phyloP scores from a whole-genome alignment of 30 jellyfish, hydroid and myxozoan species.

The Cassiopea andromeda region DNA sequence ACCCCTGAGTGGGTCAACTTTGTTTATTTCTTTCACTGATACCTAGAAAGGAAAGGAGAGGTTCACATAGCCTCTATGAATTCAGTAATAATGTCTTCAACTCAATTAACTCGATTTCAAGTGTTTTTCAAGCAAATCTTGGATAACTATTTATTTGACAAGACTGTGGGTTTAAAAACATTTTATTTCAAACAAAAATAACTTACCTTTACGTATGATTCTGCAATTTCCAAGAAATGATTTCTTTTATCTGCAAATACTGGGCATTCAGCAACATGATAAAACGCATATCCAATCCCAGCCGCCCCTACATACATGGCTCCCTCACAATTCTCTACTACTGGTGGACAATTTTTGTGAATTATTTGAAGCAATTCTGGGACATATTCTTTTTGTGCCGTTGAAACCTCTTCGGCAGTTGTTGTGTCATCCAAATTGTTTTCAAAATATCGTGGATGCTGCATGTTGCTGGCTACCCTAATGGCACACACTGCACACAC shows the following conservation, averaged over 20 bases:
- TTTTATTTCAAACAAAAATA: too few species aligned
- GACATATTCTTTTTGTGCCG: constrained; percentile 94
- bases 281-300: constrained; percentile 97
- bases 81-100: too few species aligned
- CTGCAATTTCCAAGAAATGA: constrained; percentile 82
- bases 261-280: constrained; percentile 96
- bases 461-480: constrained; percentile 64
- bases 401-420: constrained; percentile 83
- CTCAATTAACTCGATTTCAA: too few species aligned
- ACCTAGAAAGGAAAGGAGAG: constrained; percentile 55
- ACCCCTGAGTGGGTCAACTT: constrained; percentile 78
- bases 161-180: too few species aligned
- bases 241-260: constrained; percentile 87
- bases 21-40: constrained; percentile 79
- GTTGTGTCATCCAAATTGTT: constrained; percentile 81
- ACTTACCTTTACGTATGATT: constrained; percentile 82
- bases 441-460: constrained; percentile 96
- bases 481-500: too few species aligned
- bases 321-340: constrained; percentile 95
- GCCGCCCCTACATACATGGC: constrained; percentile 98
- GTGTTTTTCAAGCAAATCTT: too few species aligned
- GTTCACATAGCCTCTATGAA: too few species aligned
- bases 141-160: too few species aligned
- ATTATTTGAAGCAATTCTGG: constrained; percentile 89
- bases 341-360: constrained; percentile 92